Percentiles rank a stretch among this genome's conserved stretches.
These are phyloP conservation scores for Synanthedon vespiformis DNA, from an alignment of 2,888 invertebrate species.

Conservation along the genomic window DNA sequence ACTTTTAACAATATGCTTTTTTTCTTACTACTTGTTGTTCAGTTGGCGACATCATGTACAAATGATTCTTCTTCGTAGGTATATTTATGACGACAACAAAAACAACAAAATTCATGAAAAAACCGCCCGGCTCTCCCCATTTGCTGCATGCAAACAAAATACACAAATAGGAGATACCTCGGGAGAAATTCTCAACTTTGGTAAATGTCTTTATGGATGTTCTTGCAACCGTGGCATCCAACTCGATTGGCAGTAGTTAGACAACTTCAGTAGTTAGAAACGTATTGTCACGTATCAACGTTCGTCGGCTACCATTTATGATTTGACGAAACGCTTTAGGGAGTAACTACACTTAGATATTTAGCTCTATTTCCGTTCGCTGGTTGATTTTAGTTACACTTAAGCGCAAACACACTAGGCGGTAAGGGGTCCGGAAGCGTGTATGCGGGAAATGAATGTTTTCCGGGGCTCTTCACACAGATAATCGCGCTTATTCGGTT, in stretches of 20 bases:
- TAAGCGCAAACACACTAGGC: no score
- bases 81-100: conserved; percentile 47
- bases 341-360: no score
- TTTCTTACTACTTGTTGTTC: not conserved
- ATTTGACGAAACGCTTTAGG: no score
- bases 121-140: conserved; percentile 59
- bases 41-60: not conserved
- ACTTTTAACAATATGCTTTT: not conserved
- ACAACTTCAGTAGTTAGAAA: conserved; percentile 36
- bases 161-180: conserved; percentile 50
- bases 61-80: conserved; percentile 57
- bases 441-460: no score
- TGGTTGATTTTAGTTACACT: no score
- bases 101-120: conserved; percentile 61
- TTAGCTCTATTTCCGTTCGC: no score
- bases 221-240: conserved; percentile 24
- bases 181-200: conserved; percentile 26
- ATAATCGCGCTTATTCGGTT: no score
- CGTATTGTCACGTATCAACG: conserved; percentile 1
- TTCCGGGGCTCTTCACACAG: no score
- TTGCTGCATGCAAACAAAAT: conserved; percentile 66
- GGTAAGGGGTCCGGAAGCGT: no score
- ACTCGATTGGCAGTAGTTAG: conserved; percentile 22
- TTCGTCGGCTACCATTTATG: no score
- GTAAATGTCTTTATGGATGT: conserved; percentile 32